Percentiles rank a stretch among this genome's conserved stretches.
These are phyloP conservation scores for Calameuta pallipes DNA, from an alignment of 2,888 invertebrate species.

Conservation along the genomic window DNA sequence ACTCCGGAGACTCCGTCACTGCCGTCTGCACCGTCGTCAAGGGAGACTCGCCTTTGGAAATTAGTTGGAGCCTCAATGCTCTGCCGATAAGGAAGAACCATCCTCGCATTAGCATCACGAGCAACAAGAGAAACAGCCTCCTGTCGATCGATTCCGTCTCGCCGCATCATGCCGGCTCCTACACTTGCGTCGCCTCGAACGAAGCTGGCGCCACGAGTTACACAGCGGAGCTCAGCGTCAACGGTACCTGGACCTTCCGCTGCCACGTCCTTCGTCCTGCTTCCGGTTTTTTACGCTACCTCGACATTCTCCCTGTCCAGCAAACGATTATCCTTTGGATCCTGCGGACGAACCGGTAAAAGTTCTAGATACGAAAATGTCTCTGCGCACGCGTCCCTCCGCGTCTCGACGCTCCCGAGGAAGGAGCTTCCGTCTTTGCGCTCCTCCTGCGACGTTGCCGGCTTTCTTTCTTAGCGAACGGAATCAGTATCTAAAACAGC, in stretches of 20 bases:
- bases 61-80: slow-evolving; percentile 53
- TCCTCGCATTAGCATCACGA: slow-evolving; percentile 52
- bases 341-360: too few relatives aligned
- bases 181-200: slow-evolving; percentile 69
- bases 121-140: slow-evolving; percentile 68
- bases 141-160: slow-evolving; percentile 69
- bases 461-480: slow-evolving; percentile 35
- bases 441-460: too few relatives aligned
- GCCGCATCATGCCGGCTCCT: slow-evolving; percentile 69
- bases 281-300: slow-evolving; percentile 28
- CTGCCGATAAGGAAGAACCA: slow-evolving; percentile 38
- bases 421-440: slow-evolving; percentile 39
- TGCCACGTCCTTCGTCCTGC: too few relatives aligned
- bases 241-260: slow-evolving; percentile 60
- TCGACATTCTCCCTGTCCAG: slow-evolving; percentile 22
- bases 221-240: slow-evolving; percentile 68
- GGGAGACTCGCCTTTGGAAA: slow-evolving; percentile 54
- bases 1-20: slow-evolving; percentile 70
- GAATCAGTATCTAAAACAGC: slow-evolving; percentile 23
- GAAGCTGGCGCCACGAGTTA: slow-evolving; percentile 68
- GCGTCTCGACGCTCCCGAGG: slow-evolving; percentile 29
- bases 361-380: too few relatives aligned
- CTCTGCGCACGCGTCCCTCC: slow-evolving; percentile 24
- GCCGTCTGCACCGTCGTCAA: slow-evolving; percentile 69
- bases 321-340: too few relatives aligned